A percentile compares a stretch with the other conserved stretches of the same genome.
Evolutionary conservation across 2,113 vertebrate species (phyloP).

Genomic region (Pungitius pungitius): DNA sequence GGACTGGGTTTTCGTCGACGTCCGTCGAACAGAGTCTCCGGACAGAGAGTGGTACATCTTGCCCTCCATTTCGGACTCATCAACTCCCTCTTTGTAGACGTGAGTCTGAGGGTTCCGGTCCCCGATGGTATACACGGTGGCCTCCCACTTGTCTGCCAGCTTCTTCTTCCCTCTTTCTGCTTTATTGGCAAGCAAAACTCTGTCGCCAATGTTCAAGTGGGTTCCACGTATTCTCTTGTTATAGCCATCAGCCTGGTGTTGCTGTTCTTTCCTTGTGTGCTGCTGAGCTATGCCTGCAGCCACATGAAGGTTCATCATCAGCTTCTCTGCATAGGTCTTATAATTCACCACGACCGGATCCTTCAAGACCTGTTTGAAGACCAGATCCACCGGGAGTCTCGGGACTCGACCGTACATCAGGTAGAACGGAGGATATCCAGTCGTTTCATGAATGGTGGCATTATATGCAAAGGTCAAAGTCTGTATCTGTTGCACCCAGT

Average conservation of each 20-base stretch:
- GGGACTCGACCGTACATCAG: slow-evolving; percentile 35
- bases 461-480: too few relatives aligned
- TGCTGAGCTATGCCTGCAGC: slow-evolving; percentile 33
- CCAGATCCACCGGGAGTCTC: slow-evolving; percentile 1
- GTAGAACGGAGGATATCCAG: slow-evolving; percentile 24
- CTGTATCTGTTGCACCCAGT: too few relatives aligned
- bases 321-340: slow-evolving; percentile 1
- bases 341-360: background rate
- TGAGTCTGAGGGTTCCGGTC: background rate
- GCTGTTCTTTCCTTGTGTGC: slow-evolving; percentile 20
- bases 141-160: background rate
- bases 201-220: background rate
- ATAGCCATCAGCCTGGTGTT: slow-evolving; percentile 10
- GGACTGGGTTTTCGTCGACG: background rate
- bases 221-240: background rate
- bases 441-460: too few relatives aligned
- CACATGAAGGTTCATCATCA: slow-evolving; percentile 18
- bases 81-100: background rate
- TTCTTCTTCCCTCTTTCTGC: background rate
- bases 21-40: background rate
- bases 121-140: background rate
- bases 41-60: background rate
- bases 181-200: background rate
- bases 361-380: slow-evolving; percentile 26
- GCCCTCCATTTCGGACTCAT: background rate